These are phyloP conservation scores for Beroe forskalii DNA, from an alignment of 37 sponge, comb jelly and placozoan genomes.

Conservation along the genomic window DNA sequence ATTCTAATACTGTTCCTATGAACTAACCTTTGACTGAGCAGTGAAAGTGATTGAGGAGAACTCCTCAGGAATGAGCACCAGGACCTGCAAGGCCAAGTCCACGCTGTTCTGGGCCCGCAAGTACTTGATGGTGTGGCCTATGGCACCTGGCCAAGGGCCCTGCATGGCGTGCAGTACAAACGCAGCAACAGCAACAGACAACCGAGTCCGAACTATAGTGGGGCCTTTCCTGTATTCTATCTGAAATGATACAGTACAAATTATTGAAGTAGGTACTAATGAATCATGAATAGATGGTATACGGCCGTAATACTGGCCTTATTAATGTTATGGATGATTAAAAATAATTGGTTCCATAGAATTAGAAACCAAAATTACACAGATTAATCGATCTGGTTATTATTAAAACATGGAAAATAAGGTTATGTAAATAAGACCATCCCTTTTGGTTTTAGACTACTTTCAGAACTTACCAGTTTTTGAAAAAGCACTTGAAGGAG, in stretches of 20 bases:
- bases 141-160: constrained; percentile 61
- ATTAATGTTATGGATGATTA: too few relatives aligned
- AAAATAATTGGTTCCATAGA: too few relatives aligned
- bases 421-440: too few relatives aligned
- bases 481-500: constrained; percentile 53
- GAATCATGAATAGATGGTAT: too few relatives aligned
- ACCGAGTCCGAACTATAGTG: constrained; percentile 14
- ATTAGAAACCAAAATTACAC: too few relatives aligned
- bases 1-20: too few relatives aligned
- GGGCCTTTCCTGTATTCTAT: constrained; percentile 56
- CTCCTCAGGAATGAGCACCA: constrained; percentile 52
- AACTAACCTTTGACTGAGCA: constrained; percentile 41
- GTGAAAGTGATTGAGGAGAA: constrained; percentile 53
- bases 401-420: too few relatives aligned
- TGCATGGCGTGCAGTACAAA: constrained; percentile 56
- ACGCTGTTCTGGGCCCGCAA: background rate
- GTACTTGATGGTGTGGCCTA: constrained; percentile 31
- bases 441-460: too few relatives aligned
- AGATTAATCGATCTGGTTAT: too few relatives aligned
- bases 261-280: too few relatives aligned
- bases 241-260: too few relatives aligned
- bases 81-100: constrained; percentile 17
- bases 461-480: constrained; percentile 10
- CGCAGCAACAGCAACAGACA: constrained; percentile 33
- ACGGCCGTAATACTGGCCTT: too few relatives aligned